Percentiles rank a stretch among this genome's conserved stretches.
Evolutionary conservation across 2,113 vertebrate genomes (phyloP).

Genomic region (Sapajus apella): DNA sequence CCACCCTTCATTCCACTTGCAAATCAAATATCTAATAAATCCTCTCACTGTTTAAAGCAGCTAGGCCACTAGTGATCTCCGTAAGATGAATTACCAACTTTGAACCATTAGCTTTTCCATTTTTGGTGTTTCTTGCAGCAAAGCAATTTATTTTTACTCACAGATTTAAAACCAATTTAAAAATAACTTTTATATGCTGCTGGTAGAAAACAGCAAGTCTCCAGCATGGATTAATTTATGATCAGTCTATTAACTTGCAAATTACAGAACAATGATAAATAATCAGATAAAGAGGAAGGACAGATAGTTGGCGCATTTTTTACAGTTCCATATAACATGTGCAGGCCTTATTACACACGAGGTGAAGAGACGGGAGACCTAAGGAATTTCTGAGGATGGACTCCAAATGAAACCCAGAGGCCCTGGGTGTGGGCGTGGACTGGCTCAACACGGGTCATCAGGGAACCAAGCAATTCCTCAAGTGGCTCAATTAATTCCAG

Average conservation of each 20-base stretch:
- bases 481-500: background rate
- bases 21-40: slow-evolving; percentile 42
- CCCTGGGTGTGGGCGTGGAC: accelerated
- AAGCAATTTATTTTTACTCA: slow-evolving; percentile 73
- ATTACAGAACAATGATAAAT: background rate
- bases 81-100: slow-evolving; percentile 72
- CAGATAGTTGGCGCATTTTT: background rate
- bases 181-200: slow-evolving; percentile 57
- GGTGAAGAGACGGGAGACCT: background rate
- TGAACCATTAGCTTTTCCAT: slow-evolving; percentile 71
- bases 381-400: background rate
- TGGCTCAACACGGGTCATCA: background rate
- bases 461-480: accelerated
- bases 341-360: background rate
- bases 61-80: slow-evolving; percentile 22
- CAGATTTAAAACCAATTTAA: slow-evolving; percentile 69
- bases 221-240: accelerated
- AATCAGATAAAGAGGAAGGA: too few relatives aligned
- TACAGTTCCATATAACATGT: background rate
- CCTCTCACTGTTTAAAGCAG: slow-evolving; percentile 45
- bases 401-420: accelerated
- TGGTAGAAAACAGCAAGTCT: slow-evolving; percentile 45
- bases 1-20: background rate
- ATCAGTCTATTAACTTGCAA: background rate
- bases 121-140: slow-evolving; percentile 71